Conservation (phyloP, 35 echinoderm and acorn worm genomes). For the Ophioderma brevispina region DNA sequence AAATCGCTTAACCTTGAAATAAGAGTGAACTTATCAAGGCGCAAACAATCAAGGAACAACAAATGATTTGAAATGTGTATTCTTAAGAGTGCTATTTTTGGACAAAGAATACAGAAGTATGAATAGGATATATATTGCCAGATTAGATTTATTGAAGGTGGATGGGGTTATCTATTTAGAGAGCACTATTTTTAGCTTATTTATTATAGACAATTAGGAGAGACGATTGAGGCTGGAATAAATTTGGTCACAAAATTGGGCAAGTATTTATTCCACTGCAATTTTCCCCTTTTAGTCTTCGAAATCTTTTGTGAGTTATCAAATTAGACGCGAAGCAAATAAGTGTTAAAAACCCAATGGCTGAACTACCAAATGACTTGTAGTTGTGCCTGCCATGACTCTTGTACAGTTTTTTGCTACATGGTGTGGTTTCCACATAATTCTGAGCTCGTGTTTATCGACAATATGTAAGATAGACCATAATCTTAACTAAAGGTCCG, state of each 20-base stretch:
- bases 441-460: neutral
- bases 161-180: neutral
- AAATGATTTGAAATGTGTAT: neutral
- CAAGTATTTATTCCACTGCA: neutral
- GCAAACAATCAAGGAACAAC: neutral
- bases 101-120: neutral
- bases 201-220: neutral
- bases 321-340: neutral
- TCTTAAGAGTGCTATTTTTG: slow-evolving; percentile 4
- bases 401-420: neutral
- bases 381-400: neutral
- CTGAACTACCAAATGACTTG: neutral
- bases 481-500: neutral
- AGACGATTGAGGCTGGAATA: neutral
- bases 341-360: neutral
- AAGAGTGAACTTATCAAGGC: neutral
- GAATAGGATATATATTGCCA: neutral
- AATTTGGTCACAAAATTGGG: neutral
- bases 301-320: neutral
- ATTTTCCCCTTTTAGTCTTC: neutral
- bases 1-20: no score
- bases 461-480: neutral
- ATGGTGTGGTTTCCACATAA: slow-evolving; percentile 6
- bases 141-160: neutral
- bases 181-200: neutral